A percentile compares a stretch with the other conserved stretches of the same genome.
phyloP scores from a whole-genome alignment of 1,140 invertebrate species.

The Myzus persicae region DNA sequence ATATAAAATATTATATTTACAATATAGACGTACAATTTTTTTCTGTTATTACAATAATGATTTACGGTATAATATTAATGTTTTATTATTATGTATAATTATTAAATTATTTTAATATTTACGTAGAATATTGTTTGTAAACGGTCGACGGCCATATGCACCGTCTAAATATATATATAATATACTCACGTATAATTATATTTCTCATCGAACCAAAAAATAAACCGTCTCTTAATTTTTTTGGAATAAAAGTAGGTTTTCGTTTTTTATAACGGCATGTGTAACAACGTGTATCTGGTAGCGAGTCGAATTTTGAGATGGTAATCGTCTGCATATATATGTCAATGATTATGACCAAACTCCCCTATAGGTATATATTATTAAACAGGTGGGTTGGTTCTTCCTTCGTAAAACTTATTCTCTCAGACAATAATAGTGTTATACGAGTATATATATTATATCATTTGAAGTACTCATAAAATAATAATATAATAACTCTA shows the following conservation, averaged over 20 bases:
- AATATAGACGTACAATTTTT: conserved; percentile 44
- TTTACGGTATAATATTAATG: conserved; percentile 18
- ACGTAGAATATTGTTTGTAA: conserved; percentile 32
- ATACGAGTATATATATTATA: too few relatives aligned
- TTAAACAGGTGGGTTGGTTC: not conserved
- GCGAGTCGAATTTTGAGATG: not conserved
- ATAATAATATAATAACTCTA: not conserved
- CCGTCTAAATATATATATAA: not conserved
- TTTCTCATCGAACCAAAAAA: conserved; percentile 2
- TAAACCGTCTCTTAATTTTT: not conserved
- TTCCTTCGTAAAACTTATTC: not conserved
- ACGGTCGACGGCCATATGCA: not conserved
- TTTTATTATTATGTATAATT: conserved; percentile 18
- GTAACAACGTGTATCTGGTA: not conserved
- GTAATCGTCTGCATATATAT: not conserved
- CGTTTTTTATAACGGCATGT: not conserved
- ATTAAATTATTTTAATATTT: conserved; percentile 42
- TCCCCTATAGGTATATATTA: not conserved
- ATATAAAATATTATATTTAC: conserved; percentile 23
- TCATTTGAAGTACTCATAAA: not conserved
- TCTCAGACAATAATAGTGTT: not conserved
- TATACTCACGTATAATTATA: not conserved
- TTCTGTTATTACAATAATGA: conserved; percentile 17
- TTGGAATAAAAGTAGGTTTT: not conserved
- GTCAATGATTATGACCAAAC: not conserved